Evolutionary conservation across 1,140 invertebrate species (phyloP).

Genomic region (Caenorhabditis elegans): WBcel235 BX284602.5:8468001-8468500

Average conservation of each 20-base stretch:
- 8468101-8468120: no score
- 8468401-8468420: not conserved
- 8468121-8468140: not conserved
- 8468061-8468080: no score
- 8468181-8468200: not conserved
- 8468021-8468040: no score
- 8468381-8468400: slow-evolving; percentile 14
- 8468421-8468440: not conserved
- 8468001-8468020: no score
- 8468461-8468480: not conserved
- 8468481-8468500: not conserved
- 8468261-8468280: slow-evolving; percentile 24
- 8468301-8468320: slow-evolving; percentile 37
- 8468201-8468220: not conserved
- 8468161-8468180: not conserved
- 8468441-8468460: not conserved
- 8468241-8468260: not conserved
- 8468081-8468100: no score
- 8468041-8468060: no score
- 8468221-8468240: not conserved
- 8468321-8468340: slow-evolving; percentile 35
- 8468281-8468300: slow-evolving; percentile 14
- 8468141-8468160: not conserved
- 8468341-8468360: slow-evolving; percentile 39
- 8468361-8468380: slow-evolving; percentile 31